Percentiles rank a stretch among this genome's conserved stretches.
Conservation (phyloP, 2,888 invertebrate species). For the Pandemis cinnamomeana region DNA sequence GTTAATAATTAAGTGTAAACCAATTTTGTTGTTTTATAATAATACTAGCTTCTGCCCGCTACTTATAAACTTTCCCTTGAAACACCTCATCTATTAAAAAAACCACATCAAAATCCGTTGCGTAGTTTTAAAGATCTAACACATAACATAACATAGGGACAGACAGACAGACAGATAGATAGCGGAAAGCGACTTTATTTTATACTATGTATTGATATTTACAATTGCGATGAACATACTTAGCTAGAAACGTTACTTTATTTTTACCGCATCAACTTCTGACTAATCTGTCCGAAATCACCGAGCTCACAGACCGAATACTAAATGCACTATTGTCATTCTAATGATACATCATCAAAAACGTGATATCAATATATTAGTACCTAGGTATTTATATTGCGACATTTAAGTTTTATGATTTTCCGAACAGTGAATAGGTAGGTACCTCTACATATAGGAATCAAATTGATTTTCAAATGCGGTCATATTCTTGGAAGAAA, state of each 20-base stretch:
- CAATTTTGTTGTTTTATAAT: not conserved
- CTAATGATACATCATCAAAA: conserved; percentile 56
- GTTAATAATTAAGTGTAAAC: not conserved
- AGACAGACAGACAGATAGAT: too few relatives aligned
- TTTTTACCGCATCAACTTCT: conserved; percentile 26
- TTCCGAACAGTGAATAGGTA: conserved; percentile 44
- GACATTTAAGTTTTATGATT: conserved; percentile 59
- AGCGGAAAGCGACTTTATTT: too few relatives aligned
- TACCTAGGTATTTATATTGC: conserved; percentile 56
- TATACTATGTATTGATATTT: too few relatives aligned
- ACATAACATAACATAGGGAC: too few relatives aligned
- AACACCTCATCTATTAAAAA: not conserved
- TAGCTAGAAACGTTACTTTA: not conserved
- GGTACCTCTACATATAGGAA: not conserved
- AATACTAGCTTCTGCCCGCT: too few relatives aligned
- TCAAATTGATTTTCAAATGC: not conserved
- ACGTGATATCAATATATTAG: conserved; percentile 72
- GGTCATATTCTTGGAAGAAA: not conserved
- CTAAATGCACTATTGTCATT: conserved; percentile 69
- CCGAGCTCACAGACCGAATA: conserved; percentile 62
- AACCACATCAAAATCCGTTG: too few relatives aligned
- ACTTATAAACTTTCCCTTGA: too few relatives aligned
- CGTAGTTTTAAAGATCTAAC: too few relatives aligned
- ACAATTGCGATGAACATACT: not conserved
- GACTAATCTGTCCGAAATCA: conserved; percentile 59